Base-by-base conservation (phyloP, 2,888 invertebrate genomes). In the Caenorhabditis sp. region DNA sequence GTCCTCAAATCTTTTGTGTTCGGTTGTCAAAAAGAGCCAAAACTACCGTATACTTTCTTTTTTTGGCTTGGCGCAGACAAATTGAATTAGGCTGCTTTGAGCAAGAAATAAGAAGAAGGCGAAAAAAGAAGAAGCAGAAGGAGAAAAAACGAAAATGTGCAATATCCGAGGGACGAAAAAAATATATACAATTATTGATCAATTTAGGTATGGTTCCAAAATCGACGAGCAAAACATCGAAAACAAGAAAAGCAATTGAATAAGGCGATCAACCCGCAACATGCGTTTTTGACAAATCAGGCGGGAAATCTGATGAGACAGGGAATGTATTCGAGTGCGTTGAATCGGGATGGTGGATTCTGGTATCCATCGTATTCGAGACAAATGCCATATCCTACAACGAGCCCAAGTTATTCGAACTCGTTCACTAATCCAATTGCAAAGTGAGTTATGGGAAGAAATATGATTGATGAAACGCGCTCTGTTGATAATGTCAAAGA, bases 161-260 rank as follows among this genome's bases (percentile, higher is more conserved):
- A 4, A 56, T 3, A 56, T 10, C 14, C 8, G 5, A 5, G 25
- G 59, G 54, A 38, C 12, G 53, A 52, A 49, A 56, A n/a, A 43
- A 31, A 31, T 7, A 31, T 31, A 31, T 31, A n/a, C 17, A 3
- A 43, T 17, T 17, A 12, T 43, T 43, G n/a, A n/a, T 31, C 31
- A 10, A 17, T 75, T 86, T 70, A 87, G 87, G 87, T 87, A 23
- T 88, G 88, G 87, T 87, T 88, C 75, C 87, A 87, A 74, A 87
- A 87, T 76, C 79, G 87, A 12, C 79, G 87, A n/a, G 87, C 87
- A 27, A 88, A 87, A 68, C 82, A 84, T 67, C 78, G 84, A 58
- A 88, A 88, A 71, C 88, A 88, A 64, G 87, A 88, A 74, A 88
- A 88, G 68, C 88, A 88, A 69, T 62, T 87, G 68, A 83, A 86